Conservation (phyloP, 2,113 vertebrate species). For the Ptychochromis oligacanthus region DNA sequence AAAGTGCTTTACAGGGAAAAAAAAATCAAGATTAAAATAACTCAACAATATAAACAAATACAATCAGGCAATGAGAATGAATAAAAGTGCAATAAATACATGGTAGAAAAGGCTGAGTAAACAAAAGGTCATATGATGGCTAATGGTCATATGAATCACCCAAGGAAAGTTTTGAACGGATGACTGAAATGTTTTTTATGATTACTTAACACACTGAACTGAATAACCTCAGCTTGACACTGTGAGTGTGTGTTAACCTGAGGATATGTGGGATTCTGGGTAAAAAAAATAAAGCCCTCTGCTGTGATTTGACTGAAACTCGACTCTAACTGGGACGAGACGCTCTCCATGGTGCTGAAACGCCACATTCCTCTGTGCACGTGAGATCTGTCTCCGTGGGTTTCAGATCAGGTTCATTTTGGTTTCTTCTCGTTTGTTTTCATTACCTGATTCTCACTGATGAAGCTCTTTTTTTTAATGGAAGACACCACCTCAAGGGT, state of each 20-base stretch:
- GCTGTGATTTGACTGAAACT: conserved; percentile 17
- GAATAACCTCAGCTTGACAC: not conserved
- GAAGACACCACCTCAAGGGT: not conserved
- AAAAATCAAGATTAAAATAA: not conserved
- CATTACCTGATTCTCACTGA: not conserved
- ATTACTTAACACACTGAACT: not conserved
- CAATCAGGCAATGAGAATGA: not conserved
- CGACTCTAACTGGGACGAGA: not conserved
- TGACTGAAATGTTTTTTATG: not conserved
- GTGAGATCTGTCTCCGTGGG: conserved; percentile 11
- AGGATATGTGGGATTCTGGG: not conserved
- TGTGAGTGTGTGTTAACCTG: not conserved
- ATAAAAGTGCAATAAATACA: not conserved
- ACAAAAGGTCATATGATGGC: accelerated
- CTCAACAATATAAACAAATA: accelerated
- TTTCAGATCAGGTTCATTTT: conserved; percentile 12
- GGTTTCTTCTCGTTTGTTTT: not conserved
- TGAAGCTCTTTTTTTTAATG: not conserved
- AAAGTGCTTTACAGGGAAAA: not conserved
- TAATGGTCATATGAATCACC: not conserved
- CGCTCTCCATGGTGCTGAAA: conserved; percentile 37
- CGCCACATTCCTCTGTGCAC: not conserved
- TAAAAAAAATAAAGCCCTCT: not conserved
- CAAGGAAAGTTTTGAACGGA: not conserved
- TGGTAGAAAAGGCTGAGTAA: not conserved